Evolutionary conservation across 2,113 vertebrate species (phyloP), one percentile per base, ranked within the genome.

Genomic region (Ranitomeya variabilis): DNA sequence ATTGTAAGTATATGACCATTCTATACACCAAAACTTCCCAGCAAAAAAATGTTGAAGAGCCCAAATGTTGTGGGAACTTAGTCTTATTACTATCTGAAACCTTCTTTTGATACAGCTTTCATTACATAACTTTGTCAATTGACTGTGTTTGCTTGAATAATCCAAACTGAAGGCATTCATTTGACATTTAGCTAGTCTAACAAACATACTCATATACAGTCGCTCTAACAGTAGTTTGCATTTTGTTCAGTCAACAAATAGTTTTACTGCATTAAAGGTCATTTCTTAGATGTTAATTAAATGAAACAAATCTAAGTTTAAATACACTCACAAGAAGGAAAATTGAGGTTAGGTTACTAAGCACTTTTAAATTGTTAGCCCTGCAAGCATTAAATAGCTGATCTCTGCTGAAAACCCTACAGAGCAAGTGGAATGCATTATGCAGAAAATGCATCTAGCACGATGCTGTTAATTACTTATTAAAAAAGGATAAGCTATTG

Each of bases 201-300:
- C 76, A 67, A 15, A 87, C 52, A 31, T 60, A 52, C 14, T 67
- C 60, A 7, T 31, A 26, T 31, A 45, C 37, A 64, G 59, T 77
- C 10, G 18, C 57, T 86, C 6, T 73, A 7, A 5, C 14, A 79
- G 45, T 45, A 67, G 57, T 87, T 80, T 86, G 21, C 11, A 66
- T 67, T 86, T 64, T 74, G 66, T 54, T 79, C 23, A 86, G 85
- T 57, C 45, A 80, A 69, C 77, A 80, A 59, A 87, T 69, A 80
- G 78, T 69, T 80, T 87, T 80, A 87, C 59, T 87, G 19, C 10
- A 67, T 45, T 71, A 57, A 69, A 71, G 64, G 64, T 80, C n/a
- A 71, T 80, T 87, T 71, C 37, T 80, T 80, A 80, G 10, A 80
- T 52, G 67, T 80, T 87, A 80, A 87, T 87, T 80, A 80, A 87